Evolutionary conservation across 2,888 invertebrate species (phyloP), one percentile per base, ranked within the genome.

Genomic region (Melanostoma mellinum): DNA sequence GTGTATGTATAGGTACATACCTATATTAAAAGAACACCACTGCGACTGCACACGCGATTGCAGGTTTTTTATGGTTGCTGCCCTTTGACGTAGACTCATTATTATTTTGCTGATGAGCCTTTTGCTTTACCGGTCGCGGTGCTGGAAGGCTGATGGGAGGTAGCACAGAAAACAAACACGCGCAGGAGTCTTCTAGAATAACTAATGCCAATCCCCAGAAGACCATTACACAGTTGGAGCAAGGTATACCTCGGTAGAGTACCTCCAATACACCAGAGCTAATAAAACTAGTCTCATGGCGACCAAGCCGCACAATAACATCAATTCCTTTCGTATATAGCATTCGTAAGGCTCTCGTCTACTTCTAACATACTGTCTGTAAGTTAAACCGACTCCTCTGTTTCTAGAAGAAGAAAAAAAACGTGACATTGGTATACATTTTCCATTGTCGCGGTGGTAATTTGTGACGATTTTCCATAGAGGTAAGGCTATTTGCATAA

Each of bases 381-480:
- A 56, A 9, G 10, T 55, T 46, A 8, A 20, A 56, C 55, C 38
- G 36, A 63, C 56, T 40, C 68, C 40, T 46, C 48, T 42, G 60
- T 42, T 73, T 55, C 67, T 61, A 40, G 72, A 55, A 20, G 20
- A 20, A 20, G n/a, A n/a, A 20, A 20, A 20, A 20, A 82, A 82
- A 78, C 73, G 82, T 82, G 82, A 82, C 82, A 82, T 69, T 82
- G 78, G 82, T 68, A 63, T 68, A 82, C 68, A 77, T 82, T 77
- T 72, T 68, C 68, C 68, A 73, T 61, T 53, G 63, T 56, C 61
- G 63, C 68, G 68, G 56, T 69, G 78, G 82, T 78, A 78, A 84
- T 84, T 84, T 79, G 84, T 79, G 84, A 84, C 73, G 73, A 82
- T 82, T 78, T 78, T 82, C 69, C 73, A 78, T 20, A 20, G 63